A percentile compares a stretch with the other conserved stretches of the same genome.
Evolutionary conservation across 2,888 invertebrate species (phyloP).

Genomic region (Eugnorisma glareosa): DNA sequence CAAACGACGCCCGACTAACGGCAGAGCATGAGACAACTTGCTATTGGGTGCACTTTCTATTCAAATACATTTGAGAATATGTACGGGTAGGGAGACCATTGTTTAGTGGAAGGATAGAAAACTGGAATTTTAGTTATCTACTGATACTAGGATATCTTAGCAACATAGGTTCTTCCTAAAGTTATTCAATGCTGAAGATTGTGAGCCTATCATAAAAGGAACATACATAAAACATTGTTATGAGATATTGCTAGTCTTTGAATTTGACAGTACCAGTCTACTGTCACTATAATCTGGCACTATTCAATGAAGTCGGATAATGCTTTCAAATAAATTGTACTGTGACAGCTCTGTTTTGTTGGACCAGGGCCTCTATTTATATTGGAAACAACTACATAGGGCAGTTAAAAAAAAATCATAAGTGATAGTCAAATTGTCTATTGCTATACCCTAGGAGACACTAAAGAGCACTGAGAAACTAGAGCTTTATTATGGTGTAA

Average conservation of each 20-base stretch:
- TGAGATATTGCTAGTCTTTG: too few relatives aligned
- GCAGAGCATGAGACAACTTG: slow-evolving; percentile 55
- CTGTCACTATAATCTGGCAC: too few relatives aligned
- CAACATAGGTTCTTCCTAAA: background rate
- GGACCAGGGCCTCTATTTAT: too few relatives aligned
- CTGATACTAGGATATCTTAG: background rate
- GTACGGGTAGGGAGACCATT: slow-evolving; percentile 46
- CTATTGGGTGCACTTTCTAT: slow-evolving; percentile 73
- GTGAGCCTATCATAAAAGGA: background rate
- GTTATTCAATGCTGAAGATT: background rate
- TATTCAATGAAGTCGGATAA: too few relatives aligned
- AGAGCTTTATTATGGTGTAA: background rate
- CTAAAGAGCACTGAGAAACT: too few relatives aligned
- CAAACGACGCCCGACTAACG: slow-evolving; percentile 45
- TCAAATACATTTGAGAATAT: slow-evolving; percentile 68
- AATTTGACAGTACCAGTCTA: too few relatives aligned
- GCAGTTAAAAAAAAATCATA: too few relatives aligned
- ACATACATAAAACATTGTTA: too few relatives aligned
- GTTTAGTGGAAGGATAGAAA: background rate
- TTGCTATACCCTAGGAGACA: too few relatives aligned
- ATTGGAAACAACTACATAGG: too few relatives aligned
- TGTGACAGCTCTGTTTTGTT: too few relatives aligned
- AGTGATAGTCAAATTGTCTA: too few relatives aligned
- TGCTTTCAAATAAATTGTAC: background rate
- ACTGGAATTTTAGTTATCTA: background rate